Conservation (phyloP, 2,113 vertebrate genomes). For the Formicarius rufipectus region DNA sequence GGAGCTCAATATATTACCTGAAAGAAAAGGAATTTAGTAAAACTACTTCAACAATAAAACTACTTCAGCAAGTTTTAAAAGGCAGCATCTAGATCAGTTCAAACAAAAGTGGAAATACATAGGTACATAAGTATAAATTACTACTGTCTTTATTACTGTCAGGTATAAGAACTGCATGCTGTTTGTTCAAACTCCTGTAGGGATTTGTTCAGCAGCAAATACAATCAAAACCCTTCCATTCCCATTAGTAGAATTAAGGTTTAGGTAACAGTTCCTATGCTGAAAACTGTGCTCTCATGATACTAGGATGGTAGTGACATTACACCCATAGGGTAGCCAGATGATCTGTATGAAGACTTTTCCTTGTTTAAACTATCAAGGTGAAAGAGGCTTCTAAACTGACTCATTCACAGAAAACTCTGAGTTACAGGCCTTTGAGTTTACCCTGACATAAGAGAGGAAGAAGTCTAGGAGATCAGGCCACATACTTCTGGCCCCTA, state of each 20-base stretch:
- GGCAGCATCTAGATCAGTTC: slow-evolving; percentile 13
- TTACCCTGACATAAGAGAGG: neutral
- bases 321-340: neutral
- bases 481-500: neutral
- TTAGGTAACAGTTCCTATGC: neutral
- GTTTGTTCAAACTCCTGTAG: neutral
- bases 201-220: neutral
- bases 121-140: neutral
- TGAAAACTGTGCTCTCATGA: neutral
- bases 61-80: neutral
- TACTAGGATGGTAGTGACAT: neutral
- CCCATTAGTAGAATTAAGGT: neutral
- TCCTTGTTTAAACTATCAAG: neutral
- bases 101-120: neutral
- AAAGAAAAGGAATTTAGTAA: neutral
- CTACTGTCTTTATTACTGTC: neutral
- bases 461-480: neutral
- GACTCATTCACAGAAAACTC: neutral
- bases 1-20: neutral
- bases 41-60: neutral
- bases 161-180: neutral
- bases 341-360: neutral
- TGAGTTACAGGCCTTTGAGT: neutral
- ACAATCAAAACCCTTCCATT: neutral
- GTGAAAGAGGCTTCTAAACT: neutral